Base-by-base conservation (phyloP, 2,113 vertebrate genomes). In the Heterochromis multidens region DNA sequence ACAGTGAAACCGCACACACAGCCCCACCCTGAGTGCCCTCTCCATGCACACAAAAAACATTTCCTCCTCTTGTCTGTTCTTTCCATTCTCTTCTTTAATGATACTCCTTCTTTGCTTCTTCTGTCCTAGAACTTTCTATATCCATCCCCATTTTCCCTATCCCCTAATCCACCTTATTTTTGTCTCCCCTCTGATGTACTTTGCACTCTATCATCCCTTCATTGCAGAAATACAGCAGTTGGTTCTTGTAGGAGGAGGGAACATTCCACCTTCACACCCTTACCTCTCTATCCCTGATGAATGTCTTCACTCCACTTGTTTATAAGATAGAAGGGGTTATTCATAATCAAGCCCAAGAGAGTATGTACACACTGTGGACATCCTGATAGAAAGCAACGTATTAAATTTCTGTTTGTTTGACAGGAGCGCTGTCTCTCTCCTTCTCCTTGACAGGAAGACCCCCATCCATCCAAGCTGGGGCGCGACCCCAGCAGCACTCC, bases 321-420 rank as follows among this genome's bases (percentile, higher is more conserved):
- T 99, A 98, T 96, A 97, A 96, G 95, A 97, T 43, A 96, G 95
- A 97, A 96, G 70, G 96, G 97, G 95, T 96, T 97, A 95, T 97
- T 97, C 96, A 96, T 98, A 97, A 97, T 97, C 96, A 97, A 96
- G 96, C 95, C 93, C 94, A 96, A 86, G 96, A 96, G 96, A 97
- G 96, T 97, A 97, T 98, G 96, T 99, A 99, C 97, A 98, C 97
- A 97, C 95, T 96, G 95, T 95, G 96, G 97, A 97, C 97, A 96
- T 97, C 96, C 97, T 96, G 95, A 97, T 96, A 98, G 96, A 97
- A 96, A 95, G 95, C 96, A 87, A 96, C 96, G 95, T 97, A 98
- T 98, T 98, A 96, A 96, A 98, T 98, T 97, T 97, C 96, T 97
- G 96, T 97, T 97, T 99, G 98, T 99, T 99, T 99, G 98, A 99